A percentile compares a stretch with the other conserved stretches of the same genome.
Conservation (phyloP, 2,888 invertebrate genomes). For the Trichopoda pennipes region DNA sequence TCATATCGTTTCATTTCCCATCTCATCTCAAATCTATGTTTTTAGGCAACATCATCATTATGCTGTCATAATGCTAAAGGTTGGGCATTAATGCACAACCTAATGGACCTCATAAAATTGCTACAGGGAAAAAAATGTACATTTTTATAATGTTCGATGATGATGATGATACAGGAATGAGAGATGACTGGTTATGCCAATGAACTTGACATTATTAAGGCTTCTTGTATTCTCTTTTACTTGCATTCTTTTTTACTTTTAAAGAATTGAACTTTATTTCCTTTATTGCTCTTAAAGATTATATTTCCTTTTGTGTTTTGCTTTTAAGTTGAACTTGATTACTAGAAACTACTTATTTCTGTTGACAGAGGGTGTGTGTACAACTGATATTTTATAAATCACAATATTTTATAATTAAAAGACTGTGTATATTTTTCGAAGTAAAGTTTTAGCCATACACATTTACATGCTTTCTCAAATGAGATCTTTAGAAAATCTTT, state of each 20-base stretch:
- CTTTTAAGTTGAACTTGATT: neutral
- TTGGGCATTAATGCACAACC: constrained; percentile 44
- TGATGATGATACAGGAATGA: constrained; percentile 21
- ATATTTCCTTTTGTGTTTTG: neutral
- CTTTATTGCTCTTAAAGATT: neutral
- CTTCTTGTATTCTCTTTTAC: constrained; percentile 47
- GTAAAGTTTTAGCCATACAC: too few species aligned
- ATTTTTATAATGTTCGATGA: neutral
- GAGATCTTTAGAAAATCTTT: too few species aligned
- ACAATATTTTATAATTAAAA: too few species aligned
- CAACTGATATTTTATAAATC: too few species aligned
- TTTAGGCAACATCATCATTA: constrained; percentile 12
- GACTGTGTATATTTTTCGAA: too few species aligned
- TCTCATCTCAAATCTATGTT: constrained; percentile 27
- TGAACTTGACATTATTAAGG: constrained; percentile 80
- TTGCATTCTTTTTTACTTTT: constrained; percentile 17
- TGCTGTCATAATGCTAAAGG: constrained; percentile 4
- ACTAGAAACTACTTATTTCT: too few species aligned
- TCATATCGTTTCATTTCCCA: constrained; percentile 16
- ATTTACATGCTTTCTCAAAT: too few species aligned
- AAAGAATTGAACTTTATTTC: neutral
- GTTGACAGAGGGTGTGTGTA: too few species aligned
- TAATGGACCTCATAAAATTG: constrained; percentile 40
- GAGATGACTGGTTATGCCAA: constrained; percentile 75
- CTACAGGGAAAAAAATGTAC: constrained; percentile 17